Evolutionary conservation across 2,113 vertebrate genomes (phyloP).

Genomic region (Chaetodon trifascialis): DNA sequence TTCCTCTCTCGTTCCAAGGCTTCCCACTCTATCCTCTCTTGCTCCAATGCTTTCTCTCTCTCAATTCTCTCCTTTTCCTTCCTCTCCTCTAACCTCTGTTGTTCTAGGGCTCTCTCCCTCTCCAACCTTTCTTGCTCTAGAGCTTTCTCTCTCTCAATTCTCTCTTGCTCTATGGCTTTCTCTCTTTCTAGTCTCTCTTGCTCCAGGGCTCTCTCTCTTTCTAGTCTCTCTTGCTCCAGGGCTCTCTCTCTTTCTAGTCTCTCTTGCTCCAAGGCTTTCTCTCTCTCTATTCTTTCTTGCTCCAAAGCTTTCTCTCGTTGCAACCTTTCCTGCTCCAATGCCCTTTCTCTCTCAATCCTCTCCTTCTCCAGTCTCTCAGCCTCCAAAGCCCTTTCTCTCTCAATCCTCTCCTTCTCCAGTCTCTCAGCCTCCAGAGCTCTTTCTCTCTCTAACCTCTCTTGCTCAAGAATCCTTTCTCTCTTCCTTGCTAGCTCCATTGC

Average conservation of each 20-base stretch:
- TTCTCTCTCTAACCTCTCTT: conserved; percentile 65
- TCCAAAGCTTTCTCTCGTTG: conserved; percentile 39
- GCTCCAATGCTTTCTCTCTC: conserved; percentile 34
- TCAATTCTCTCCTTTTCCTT: conserved; percentile 40
- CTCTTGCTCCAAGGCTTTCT: conserved; percentile 43
- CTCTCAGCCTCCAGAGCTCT: conserved; percentile 54
- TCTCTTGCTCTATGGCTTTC: conserved; percentile 43
- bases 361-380: conserved; percentile 47
- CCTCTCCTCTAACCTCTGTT: conserved; percentile 30
- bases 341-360: conserved; percentile 43
- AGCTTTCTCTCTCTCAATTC: conserved; percentile 34
- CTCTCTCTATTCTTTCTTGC: conserved; percentile 38
- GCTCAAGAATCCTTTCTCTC: conserved; percentile 59
- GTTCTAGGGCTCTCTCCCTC: conserved; percentile 34
- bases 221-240: conserved; percentile 25
- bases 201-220: conserved; percentile 35
- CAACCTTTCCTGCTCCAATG: conserved; percentile 40
- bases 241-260: conserved; percentile 1
- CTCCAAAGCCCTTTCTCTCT: conserved; percentile 52
- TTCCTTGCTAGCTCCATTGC: conserved; percentile 50
- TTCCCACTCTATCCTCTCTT: conserved; percentile 38
- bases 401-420: conserved; percentile 51
- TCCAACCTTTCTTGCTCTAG: conserved; percentile 43
- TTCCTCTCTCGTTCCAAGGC: conserved; percentile 52
- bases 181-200: conserved; percentile 53